Evolutionary conservation across 2,113 vertebrate species (phyloP).

Genomic region (Campylomormyrus tamandua): DNA sequence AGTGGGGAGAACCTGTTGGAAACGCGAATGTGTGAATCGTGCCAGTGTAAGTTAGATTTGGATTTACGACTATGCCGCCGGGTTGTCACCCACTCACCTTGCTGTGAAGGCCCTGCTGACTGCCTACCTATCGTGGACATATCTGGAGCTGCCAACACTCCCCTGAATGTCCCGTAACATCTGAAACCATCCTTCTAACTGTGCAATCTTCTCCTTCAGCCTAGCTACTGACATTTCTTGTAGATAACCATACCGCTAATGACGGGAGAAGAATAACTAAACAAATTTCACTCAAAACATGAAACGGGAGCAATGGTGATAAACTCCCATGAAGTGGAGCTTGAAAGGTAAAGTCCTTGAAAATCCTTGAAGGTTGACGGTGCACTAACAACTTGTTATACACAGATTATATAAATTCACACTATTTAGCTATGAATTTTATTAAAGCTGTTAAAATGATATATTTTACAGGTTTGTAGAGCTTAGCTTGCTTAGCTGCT

Average conservation of each 20-base stretch:
- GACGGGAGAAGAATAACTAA: neutral
- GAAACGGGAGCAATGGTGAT: neutral
- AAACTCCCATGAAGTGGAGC: neutral
- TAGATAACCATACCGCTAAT: neutral
- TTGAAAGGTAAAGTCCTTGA: neutral
- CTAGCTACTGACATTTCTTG: neutral
- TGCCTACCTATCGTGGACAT: neutral
- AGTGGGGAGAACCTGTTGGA: too few relatives aligned
- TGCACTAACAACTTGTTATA: neutral
- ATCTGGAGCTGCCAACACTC: neutral
- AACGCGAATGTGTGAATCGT: too few relatives aligned
- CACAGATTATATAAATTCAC: neutral
- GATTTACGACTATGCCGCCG: neutral
- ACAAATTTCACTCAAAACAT: neutral
- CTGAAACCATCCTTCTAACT: neutral
- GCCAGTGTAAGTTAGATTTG: too few relatives aligned
- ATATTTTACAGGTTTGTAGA: neutral
- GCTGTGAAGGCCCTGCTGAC: too few relatives aligned
- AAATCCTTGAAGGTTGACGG: neutral
- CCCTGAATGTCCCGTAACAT: neutral
- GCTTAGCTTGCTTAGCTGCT: too few relatives aligned
- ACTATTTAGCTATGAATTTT: neutral
- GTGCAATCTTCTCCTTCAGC: neutral
- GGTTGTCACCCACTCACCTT: neutral
- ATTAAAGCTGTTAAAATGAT: neutral